phyloP scores from a whole-genome alignment of 1,140 invertebrate genomes.

The Trissolcus basalis region DNA sequence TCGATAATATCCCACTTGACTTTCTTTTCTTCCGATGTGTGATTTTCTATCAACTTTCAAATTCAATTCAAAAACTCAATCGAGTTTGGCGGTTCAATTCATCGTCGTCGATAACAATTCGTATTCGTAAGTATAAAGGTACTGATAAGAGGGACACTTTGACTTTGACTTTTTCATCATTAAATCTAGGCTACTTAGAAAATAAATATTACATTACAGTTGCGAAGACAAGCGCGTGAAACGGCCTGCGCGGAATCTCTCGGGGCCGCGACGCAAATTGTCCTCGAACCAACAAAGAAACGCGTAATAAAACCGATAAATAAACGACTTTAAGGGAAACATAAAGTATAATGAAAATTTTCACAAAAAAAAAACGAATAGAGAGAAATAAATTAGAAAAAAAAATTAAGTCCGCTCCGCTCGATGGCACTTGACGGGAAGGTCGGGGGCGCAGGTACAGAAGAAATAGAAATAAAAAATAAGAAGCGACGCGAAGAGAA shows the following conservation, averaged over 20 bases:
- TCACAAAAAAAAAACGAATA: slow-evolving; percentile 3
- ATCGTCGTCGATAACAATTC: slow-evolving; percentile 30
- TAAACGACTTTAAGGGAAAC: slow-evolving; percentile 1
- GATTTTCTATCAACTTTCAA: neutral
- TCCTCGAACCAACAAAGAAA: slow-evolving; percentile 26
- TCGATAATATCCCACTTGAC: too few relatives aligned
- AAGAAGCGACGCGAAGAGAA: neutral
- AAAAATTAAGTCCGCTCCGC: slow-evolving; percentile 36
- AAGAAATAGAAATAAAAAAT: slow-evolving; percentile 8
- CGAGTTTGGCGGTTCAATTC: slow-evolving; percentile 15
- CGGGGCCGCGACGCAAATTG: slow-evolving; percentile 24
- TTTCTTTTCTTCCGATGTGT: too few relatives aligned
- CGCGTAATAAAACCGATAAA: slow-evolving; percentile 18
- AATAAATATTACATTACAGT: slow-evolving; percentile 57
- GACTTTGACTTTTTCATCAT: slow-evolving; percentile 11
- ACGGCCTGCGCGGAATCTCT: slow-evolving; percentile 33
- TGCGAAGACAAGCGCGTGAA: slow-evolving; percentile 39
- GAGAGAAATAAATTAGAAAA: slow-evolving; percentile 15
- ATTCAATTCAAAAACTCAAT: neutral
- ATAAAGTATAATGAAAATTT: slow-evolving; percentile 9
- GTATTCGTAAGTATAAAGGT: slow-evolving; percentile 51
- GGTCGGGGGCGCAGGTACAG: neutral
- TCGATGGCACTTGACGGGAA: slow-evolving; percentile 24
- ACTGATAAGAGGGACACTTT: slow-evolving; percentile 46
- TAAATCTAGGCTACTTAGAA: slow-evolving; percentile 56